Percentiles rank a stretch among this genome's conserved stretches.
phyloP scores from a whole-genome alignment of 2,888 invertebrate genomes.

The Platycheirus albimanus region DNA sequence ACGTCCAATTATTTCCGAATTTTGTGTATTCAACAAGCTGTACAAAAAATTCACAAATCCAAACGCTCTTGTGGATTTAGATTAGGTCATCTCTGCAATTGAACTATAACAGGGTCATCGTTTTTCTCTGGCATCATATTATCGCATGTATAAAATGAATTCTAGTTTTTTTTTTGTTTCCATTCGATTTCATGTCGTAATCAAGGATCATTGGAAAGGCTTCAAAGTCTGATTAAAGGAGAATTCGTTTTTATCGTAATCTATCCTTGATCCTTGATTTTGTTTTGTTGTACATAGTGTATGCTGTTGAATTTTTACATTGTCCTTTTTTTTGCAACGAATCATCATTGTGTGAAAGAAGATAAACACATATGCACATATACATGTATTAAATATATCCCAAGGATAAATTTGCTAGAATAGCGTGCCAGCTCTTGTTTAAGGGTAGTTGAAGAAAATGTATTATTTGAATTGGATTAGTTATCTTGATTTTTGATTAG shows the following conservation, averaged over 20 bases:
- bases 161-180: constrained; percentile 24
- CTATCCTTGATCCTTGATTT: neutral
- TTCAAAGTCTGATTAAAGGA: constrained; percentile 16
- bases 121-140: neutral
- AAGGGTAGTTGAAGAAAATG: too few species aligned
- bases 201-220: constrained; percentile 21
- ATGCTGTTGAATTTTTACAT: neutral
- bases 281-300: neutral
- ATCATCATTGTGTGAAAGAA: neutral
- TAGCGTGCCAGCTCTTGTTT: too few species aligned
- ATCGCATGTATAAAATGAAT: neutral
- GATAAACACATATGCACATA: neutral
- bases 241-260: constrained; percentile 15
- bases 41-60: neutral
- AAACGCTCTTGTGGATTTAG: constrained; percentile 11
- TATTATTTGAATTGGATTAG: too few species aligned
- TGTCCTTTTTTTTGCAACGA: neutral
- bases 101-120: constrained; percentile 12
- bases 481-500: too few species aligned
- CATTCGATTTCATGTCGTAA: constrained; percentile 20
- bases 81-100: constrained; percentile 23
- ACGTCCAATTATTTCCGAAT: constrained; percentile 20
- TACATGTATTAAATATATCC: too few species aligned
- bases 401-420: too few species aligned
- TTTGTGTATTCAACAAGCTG: constrained; percentile 14